phyloP scores from a whole-genome alignment of 2,888 invertebrate species.

The Arenicola marina region DNA sequence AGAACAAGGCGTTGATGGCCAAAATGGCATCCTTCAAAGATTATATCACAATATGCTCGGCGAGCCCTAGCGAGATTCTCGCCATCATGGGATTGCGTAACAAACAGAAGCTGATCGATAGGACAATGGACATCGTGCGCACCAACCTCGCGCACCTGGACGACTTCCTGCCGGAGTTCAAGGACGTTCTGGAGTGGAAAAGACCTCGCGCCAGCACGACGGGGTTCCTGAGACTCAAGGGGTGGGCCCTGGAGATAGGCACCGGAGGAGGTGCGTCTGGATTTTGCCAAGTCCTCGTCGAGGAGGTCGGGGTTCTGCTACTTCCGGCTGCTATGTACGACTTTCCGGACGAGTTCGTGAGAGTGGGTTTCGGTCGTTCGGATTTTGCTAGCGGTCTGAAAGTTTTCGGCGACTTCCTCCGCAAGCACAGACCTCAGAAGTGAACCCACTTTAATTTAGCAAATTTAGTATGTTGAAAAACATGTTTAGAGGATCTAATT shows the following conservation, averaged over 20 bases:
- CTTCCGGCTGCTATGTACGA: conserved; percentile 22
- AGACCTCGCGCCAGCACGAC: conserved; percentile 37
- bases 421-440: no score
- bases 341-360: conserved; percentile 20
- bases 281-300: conserved; percentile 11
- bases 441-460: no score
- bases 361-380: conserved; percentile 24
- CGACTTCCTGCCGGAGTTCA: conserved; percentile 20
- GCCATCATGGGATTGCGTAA: conserved; percentile 29
- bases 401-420: background rate
- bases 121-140: conserved; percentile 17
- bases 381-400: conserved; percentile 1
- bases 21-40: conserved; percentile 24
- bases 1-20: conserved; percentile 17
- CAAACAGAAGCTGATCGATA: conserved; percentile 9
- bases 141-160: conserved; percentile 20
- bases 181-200: conserved; percentile 34
- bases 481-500: no score
- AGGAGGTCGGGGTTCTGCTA: conserved; percentile 18
- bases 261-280: conserved; percentile 15
- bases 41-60: conserved; percentile 30
- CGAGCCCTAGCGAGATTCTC: conserved; percentile 29
- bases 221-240: conserved; percentile 42
- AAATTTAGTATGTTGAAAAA: no score
- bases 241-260: background rate